Evolutionary conservation across 2,113 vertebrate genomes (phyloP).

Genomic region (Choloepus hoffmanni): DNA sequence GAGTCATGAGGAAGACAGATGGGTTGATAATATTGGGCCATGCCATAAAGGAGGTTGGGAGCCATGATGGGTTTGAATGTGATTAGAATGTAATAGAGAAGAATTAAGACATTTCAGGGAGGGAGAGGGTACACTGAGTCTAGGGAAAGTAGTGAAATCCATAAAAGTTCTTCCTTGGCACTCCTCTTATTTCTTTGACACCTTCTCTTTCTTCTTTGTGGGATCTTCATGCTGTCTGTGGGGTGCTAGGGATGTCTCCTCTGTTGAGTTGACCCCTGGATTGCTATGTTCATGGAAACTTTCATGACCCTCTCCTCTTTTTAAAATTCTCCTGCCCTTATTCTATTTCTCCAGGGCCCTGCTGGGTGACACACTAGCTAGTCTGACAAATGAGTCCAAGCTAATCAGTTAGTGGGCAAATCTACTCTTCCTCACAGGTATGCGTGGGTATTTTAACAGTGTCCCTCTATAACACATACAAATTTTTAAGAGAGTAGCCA

Average conservation of each 20-base stretch:
- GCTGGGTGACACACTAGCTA: background rate
- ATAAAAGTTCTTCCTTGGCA: background rate
- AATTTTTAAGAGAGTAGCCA: background rate
- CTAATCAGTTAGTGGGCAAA: background rate
- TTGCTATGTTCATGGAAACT: background rate
- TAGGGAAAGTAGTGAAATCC: background rate
- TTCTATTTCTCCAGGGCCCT: background rate
- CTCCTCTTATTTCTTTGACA: slow-evolving; percentile 1
- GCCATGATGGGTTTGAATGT: background rate
- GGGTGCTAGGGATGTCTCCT: background rate
- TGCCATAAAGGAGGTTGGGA: too few relatives aligned
- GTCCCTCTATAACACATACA: background rate
- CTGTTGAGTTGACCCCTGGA: background rate
- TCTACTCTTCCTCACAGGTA: background rate
- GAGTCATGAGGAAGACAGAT: background rate
- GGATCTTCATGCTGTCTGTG: background rate
- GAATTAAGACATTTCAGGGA: background rate
- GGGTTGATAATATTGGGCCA: background rate
- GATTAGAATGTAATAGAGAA: background rate
- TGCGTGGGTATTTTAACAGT: background rate
- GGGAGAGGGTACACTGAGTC: background rate
- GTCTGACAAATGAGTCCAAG: background rate
- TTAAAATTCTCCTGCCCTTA: background rate
- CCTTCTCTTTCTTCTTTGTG: background rate
- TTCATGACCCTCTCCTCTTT: background rate